These are phyloP conservation scores for Alloscopus bannaensis DNA, from an alignment of 2,888 invertebrate species.

Conservation along the genomic window DNA sequence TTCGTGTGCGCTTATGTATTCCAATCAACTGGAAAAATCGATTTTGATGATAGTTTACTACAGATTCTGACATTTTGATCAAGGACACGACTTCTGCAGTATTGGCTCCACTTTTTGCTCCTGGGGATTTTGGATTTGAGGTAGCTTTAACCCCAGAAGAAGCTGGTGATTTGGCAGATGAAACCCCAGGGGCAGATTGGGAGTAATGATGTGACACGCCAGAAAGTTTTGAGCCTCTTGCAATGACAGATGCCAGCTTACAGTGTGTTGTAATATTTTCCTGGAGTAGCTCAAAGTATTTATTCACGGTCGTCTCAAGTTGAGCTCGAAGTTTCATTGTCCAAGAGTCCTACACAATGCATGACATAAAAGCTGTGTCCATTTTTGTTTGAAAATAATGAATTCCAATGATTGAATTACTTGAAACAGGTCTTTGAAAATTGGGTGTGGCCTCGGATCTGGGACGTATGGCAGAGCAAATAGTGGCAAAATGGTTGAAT, in stretches of 20 bases:
- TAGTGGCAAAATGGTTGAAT: conserved; percentile 78
- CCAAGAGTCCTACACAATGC: conserved; percentile 61
- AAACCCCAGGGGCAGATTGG: too few relatives aligned
- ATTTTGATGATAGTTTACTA: conserved; percentile 58
- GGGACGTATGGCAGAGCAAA: conserved; percentile 80
- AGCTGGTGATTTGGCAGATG: too few relatives aligned
- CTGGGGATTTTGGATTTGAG: not conserved
- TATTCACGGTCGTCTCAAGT: conserved; percentile 68
- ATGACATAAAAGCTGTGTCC: not conserved
- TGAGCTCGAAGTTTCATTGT: conserved; percentile 66
- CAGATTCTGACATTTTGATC: conserved; percentile 14
- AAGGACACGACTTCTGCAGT: not conserved
- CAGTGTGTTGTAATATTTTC: conserved; percentile 69
- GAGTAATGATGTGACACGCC: not conserved
- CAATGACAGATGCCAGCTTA: conserved; percentile 59
- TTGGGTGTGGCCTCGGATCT: conserved; percentile 78
- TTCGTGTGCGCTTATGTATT: conserved; percentile 66
- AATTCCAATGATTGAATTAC: conserved; percentile 11
- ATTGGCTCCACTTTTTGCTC: conserved; percentile 11
- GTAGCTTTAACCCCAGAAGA: not conserved
- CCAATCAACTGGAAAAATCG: conserved; percentile 67
- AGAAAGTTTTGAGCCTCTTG: not conserved
- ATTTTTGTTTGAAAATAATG: not conserved
- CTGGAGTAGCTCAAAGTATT: conserved; percentile 70
- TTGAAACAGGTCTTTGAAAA: conserved; percentile 77